Evolutionary conservation across 2,888 invertebrate species (phyloP).

Genomic region (Pammene aurita): DNA sequence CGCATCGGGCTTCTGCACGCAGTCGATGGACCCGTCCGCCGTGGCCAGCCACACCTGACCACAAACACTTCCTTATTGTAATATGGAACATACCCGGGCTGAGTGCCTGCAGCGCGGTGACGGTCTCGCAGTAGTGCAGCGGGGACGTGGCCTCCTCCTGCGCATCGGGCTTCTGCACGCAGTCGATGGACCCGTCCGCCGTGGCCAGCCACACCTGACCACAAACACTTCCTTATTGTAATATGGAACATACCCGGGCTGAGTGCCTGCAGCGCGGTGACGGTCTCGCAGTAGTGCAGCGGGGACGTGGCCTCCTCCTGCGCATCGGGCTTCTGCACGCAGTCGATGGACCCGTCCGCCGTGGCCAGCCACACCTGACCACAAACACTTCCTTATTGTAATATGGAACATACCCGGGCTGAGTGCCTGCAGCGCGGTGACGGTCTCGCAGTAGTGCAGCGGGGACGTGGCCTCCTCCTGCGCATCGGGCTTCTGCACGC

Average conservation of each 20-base stretch:
- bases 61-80: neutral
- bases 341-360: constrained; percentile 97
- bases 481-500: constrained; percentile 91
- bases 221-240: neutral
- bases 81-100: constrained; percentile 69
- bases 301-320: constrained; percentile 92
- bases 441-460: constrained; percentile 92
- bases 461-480: constrained; percentile 92
- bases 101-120: constrained; percentile 89
- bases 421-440: constrained; percentile 89
- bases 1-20: constrained; percentile 91
- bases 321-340: constrained; percentile 91
- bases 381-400: neutral
- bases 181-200: constrained; percentile 97
- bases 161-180: constrained; percentile 91
- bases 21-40: constrained; percentile 97
- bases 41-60: constrained; percentile 88
- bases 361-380: constrained; percentile 88
- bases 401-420: constrained; percentile 69
- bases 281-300: constrained; percentile 92
- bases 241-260: constrained; percentile 69
- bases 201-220: constrained; percentile 88
- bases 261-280: constrained; percentile 89
- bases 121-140: constrained; percentile 92
- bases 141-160: constrained; percentile 92